Base-by-base conservation (phyloP, 2,888 invertebrate genomes). In the Polydrusus pterygomalis region DNA sequence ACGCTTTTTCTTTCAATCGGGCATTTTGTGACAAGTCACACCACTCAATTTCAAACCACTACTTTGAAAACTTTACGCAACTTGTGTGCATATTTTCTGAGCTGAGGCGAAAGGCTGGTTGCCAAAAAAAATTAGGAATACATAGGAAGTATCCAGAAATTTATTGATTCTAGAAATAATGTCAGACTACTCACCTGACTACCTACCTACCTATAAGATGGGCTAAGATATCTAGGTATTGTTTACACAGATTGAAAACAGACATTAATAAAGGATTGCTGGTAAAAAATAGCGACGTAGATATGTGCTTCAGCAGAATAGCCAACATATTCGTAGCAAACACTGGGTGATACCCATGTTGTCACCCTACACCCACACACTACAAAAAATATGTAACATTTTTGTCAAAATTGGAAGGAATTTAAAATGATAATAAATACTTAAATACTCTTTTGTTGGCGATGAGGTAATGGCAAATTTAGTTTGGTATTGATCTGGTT, bases 281-380 rank as follows among this genome's bases (percentile, higher is more conserved):
- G 51, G 49, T 75, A 80, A 75, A 78, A 25, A 79, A 81, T 86
- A 86, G 86, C 86, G 86, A 86, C 86, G 87, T 84, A 85, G 85
- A 87, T 85, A 69, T 86, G 87, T 87, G 87, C 87, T 87, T 86
- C 86, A 87, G 87, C 86, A 83, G 85, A 85, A 85, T 87, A 87
- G 87, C 87, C 87, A 87, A 87, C 86, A 87, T 86, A 64, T 78
- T 67, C 86, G 86, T 87, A 87, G 87, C 86, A 87, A 87, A 87
- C 87, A 87, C 85, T 85, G 85, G 87, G 87, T 86, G 87, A 74
- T 65, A 70, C 70, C 86, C 87, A 86, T 86, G 83, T 85, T 84
- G 85, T 84, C 87, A 86, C 86, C 87, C 86, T 87, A 87, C 87
- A 86, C 86, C 87, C 87, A 87, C 85, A 87, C 86, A 86, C 83